Evolutionary conservation across 37 sponge, comb jelly and placozoan genomes (phyloP).

Genomic region (Cliona cf. orientalis): DNA sequence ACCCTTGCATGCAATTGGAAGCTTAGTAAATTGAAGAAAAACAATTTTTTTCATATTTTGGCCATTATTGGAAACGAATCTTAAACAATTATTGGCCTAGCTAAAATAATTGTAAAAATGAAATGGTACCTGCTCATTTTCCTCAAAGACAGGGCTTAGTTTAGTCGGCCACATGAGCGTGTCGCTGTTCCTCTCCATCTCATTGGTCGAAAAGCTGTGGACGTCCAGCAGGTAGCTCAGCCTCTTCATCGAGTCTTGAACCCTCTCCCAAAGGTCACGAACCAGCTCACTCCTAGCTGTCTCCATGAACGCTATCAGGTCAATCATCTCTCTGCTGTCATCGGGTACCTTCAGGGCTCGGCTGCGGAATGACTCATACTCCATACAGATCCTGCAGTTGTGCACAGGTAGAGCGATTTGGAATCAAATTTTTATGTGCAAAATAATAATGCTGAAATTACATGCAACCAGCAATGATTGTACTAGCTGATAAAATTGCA

Average conservation of each 20-base stretch:
- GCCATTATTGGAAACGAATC: too few relatives aligned
- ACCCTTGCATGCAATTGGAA: too few relatives aligned
- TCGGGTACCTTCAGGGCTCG: constrained; percentile 77
- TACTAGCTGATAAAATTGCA: too few relatives aligned
- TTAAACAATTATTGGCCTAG: too few relatives aligned
- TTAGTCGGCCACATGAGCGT: constrained; percentile 89
- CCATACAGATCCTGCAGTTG: constrained; percentile 78
- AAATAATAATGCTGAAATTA: too few relatives aligned
- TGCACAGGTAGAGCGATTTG: too few relatives aligned
- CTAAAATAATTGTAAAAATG: too few relatives aligned
- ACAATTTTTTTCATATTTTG: too few relatives aligned
- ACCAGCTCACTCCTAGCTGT: constrained; percentile 67
- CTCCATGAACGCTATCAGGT: constrained; percentile 83
- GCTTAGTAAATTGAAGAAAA: too few relatives aligned
- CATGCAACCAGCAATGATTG: background rate
- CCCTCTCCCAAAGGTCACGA: constrained; percentile 40
- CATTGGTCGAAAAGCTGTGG: constrained; percentile 74
- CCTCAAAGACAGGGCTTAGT: constrained; percentile 86
- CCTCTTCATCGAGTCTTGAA: constrained; percentile 72
- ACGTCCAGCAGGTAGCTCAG: constrained; percentile 86
- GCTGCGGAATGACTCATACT: constrained; percentile 85
- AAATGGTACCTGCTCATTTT: constrained; percentile 92
- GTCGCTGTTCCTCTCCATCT: constrained; percentile 85
- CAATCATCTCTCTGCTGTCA: constrained; percentile 93
- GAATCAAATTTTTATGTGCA: too few relatives aligned